Evolutionary conservation across 2,113 vertebrate species (phyloP), one percentile per base, ranked within the genome.

Genomic region (Lagopus leucura): DNA sequence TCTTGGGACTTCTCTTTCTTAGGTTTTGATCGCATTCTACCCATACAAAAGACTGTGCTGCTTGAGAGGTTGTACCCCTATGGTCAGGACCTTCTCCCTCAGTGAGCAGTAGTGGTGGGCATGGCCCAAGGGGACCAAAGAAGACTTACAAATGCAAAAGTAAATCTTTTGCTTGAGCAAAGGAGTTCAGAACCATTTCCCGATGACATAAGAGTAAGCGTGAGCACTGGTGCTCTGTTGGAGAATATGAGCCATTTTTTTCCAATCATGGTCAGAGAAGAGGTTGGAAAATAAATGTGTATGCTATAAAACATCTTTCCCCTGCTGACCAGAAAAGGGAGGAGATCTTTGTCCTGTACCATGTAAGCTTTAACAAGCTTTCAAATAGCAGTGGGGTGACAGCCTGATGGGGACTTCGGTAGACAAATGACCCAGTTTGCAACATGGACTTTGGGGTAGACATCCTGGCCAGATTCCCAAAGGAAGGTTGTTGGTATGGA

Each of bases 401-500:
- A 27, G 72, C 89, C 30, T 32, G 89, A 30, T 8, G 21, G n/a
- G 15, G 94, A 71, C 65, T 40, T 88, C 45, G 40, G 48, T 1
- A 94, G 77, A 89, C 63, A 78, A 73, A 74, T 88, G 92, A 92
- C 77, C 88, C 94, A 70, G 54, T 89, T 95, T 94, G 67, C 58
- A 92, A 12, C 11, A 2, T 18, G 58, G 81, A 83, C 86, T 90
- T 76, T 84, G 73, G 43, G 73, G 90, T 40, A 94, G 47, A 78
- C 88, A 67, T 86, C 61, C 86, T 96, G 95, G 95, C 74, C 84
- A 63, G 74, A 93, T 92, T 96, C 94, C 96, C 67, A 70, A 89
- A 54, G 84, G 80, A 96, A 89, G 6, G 36, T 36, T 93, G 48
- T 79, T 89, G 83, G 74, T 87, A 79, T 89, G 66, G 91, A 32